Evolutionary conservation across 2,888 invertebrate genomes (phyloP).

Genomic region (Dermolepida albohirtum): DNA sequence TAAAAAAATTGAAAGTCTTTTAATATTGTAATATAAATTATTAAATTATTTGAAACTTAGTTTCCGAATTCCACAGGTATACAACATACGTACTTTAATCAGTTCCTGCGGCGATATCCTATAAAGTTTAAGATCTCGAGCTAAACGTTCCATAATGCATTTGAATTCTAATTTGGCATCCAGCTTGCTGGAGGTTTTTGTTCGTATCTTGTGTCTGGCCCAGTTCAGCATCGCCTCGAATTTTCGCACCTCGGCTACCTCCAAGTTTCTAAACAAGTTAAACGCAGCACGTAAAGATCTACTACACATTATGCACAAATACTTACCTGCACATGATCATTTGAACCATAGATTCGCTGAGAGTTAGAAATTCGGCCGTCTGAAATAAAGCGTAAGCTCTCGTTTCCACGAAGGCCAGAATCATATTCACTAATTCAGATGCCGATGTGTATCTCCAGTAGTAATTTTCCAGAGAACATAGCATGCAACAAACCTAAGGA

Average conservation of each 20-base stretch:
- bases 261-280: constrained; percentile 74
- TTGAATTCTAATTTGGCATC: constrained; percentile 91
- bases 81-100: constrained; percentile 75
- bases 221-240: constrained; percentile 94
- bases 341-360: constrained; percentile 95
- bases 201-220: constrained; percentile 87
- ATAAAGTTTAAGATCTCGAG: constrained; percentile 88
- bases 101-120: constrained; percentile 93
- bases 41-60: background rate
- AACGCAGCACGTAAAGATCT: background rate
- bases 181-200: constrained; percentile 82
- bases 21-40: too few species aligned
- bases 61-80: background rate
- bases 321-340: constrained; percentile 84
- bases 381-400: constrained; percentile 88
- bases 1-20: too few species aligned
- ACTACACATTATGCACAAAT: background rate
- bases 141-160: constrained; percentile 92
- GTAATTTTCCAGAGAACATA: constrained; percentile 92
- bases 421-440: constrained; percentile 94
- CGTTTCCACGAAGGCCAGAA: constrained; percentile 89
- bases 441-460: constrained; percentile 96
- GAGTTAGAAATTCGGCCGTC: constrained; percentile 83
- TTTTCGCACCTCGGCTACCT: constrained; percentile 89
- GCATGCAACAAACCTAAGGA: constrained; percentile 86